These are phyloP conservation scores for Synanthedon myopaeformis DNA, from an alignment of 2,888 invertebrate species.

Conservation along the genomic window DNA sequence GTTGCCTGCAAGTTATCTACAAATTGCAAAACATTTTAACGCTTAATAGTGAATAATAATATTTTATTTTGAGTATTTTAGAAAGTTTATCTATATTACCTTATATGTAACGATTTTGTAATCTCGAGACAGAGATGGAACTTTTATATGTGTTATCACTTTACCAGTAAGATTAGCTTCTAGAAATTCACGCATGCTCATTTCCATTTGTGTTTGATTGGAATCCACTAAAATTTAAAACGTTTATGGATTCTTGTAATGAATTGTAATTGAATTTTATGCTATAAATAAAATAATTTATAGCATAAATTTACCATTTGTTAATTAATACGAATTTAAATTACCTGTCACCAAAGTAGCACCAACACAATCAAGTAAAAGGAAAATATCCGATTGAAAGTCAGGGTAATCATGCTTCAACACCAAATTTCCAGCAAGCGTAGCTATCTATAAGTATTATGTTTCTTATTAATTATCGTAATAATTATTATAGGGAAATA, in stretches of 20 bases:
- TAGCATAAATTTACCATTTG: no score
- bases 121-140: constrained; percentile 57
- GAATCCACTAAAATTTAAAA: not conserved
- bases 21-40: not conserved
- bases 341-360: constrained; percentile 10
- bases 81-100: constrained; percentile 15
- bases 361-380: constrained; percentile 50
- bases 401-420: constrained; percentile 75
- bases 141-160: constrained; percentile 58
- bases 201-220: not conserved
- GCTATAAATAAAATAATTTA: not conserved
- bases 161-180: constrained; percentile 33
- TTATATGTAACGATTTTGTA: constrained; percentile 72
- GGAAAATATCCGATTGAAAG: constrained; percentile 79
- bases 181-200: constrained; percentile 30
- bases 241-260: not conserved
- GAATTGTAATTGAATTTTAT: not conserved
- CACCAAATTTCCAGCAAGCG: constrained; percentile 78
- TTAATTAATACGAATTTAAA: not conserved
- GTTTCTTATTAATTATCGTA: not conserved
- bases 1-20: constrained; percentile 76
- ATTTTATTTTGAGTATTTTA: no score
- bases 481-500: not conserved
- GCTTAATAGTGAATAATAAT: no score
- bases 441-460: constrained; percentile 61